Evolutionary conservation across 2,888 invertebrate genomes (phyloP).

Genomic region (Sepioteuthis lessoniana): DNA sequence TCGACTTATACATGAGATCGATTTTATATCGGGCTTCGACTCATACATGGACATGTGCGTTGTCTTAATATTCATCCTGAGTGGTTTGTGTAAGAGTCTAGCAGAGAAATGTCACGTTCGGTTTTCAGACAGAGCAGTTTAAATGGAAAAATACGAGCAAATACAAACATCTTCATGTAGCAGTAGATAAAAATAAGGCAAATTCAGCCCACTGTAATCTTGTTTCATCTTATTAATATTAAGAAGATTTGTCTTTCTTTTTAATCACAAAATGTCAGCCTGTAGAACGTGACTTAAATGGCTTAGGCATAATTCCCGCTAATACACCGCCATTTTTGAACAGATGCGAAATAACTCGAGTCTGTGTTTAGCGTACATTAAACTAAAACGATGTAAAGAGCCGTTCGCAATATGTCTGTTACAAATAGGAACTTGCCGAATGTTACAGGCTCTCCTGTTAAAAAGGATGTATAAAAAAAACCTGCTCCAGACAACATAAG

Average conservation of each 20-base stretch:
- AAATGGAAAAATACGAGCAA: not conserved
- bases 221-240: slow-evolving; percentile 6
- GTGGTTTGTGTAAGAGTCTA: too few relatives aligned
- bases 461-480: too few relatives aligned
- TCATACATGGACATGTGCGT: too few relatives aligned
- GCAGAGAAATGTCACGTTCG: too few relatives aligned
- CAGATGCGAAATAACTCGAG: not conserved
- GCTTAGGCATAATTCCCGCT: slow-evolving; percentile 7
- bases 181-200: not conserved
- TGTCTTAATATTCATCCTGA: too few relatives aligned
- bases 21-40: too few relatives aligned
- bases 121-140: not conserved
- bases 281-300: not conserved
- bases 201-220: not conserved
- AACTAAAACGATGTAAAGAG: not conserved
- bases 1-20: too few relatives aligned
- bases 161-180: not conserved
- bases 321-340: not conserved
- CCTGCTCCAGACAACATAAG: too few relatives aligned
- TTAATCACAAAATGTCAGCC: not conserved
- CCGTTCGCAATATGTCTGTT: not conserved
- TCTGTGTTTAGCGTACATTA: not conserved
- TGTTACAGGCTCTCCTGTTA: too few relatives aligned
- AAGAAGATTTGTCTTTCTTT: not conserved
- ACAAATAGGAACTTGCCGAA: too few relatives aligned